Base-by-base conservation (phyloP, 2,888 invertebrate genomes). In the Leptopilina myrica region DNA sequence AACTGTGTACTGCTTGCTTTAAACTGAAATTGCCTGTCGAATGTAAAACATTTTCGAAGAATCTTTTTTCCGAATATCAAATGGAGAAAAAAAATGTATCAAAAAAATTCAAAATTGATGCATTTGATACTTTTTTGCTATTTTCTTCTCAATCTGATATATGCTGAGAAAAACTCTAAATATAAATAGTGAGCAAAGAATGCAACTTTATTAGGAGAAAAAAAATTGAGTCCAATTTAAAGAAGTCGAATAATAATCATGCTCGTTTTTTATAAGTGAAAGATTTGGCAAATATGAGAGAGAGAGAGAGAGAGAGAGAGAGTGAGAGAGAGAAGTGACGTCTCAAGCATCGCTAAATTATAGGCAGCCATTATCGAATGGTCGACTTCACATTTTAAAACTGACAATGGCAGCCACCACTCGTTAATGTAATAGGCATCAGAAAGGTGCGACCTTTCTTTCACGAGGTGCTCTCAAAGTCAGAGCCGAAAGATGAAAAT, bases 391-490 rank as follows among this genome's bases (percentile, higher is more conserved):
- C 88, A 87, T 90, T 90, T 87, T 86, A 87, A 81, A 84, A 43
- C 89, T 87, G 88, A 90, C 89, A 91, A 91, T 91, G 90, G 90
- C 88, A 84, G 88, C 87, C 86, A 85, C 85, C 85, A 87, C 90
- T 90, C 88, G 91, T 91, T 91, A 91, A 90, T 89, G 89, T 90
- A 90, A 90, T 89, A 89, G 90, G 87, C 89, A 86, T 88, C 86
- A 84, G 79, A 89, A 87, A 86, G 82, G 84, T 83, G 83, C 79
- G 83, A 78, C 78, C 80, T 81, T 82, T 78, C 76, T 73, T 73
- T 56, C 56, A 40, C 53, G 49, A 49, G 26, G 53, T 56, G 33
- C 40, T 73, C 73, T 79, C 76, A 80, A 83, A 81, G 82, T 82
- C 79, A 80, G 79, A 43, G 43, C 77, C 76, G 78, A 78, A 75